phyloP scores from a whole-genome alignment of 2,797 vertebrate species.

The Schizopygopsis malacanthus region DNA sequence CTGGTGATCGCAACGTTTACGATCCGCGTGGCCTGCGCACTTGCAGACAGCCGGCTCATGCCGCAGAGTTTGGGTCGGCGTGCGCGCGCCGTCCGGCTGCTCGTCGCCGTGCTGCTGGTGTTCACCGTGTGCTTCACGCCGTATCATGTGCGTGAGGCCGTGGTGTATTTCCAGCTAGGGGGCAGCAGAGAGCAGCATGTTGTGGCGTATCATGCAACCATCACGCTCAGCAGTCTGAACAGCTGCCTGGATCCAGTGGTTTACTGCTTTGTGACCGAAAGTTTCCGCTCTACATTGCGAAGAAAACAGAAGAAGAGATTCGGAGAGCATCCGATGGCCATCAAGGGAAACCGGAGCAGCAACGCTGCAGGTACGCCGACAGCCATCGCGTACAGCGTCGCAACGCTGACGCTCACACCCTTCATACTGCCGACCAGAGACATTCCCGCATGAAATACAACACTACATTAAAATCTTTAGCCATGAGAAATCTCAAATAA shows the following conservation, averaged over 20 bases:
- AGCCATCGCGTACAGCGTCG: slow-evolving; percentile 69
- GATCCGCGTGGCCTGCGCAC: slow-evolving; percentile 87
- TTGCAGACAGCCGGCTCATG: slow-evolving; percentile 82
- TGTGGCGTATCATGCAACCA: slow-evolving; percentile 88
- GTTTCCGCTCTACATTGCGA: slow-evolving; percentile 84
- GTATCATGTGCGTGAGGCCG: slow-evolving; percentile 88
- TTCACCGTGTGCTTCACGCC: slow-evolving; percentile 95
- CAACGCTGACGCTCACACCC: slow-evolving; percentile 66
- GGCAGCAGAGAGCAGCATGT: slow-evolving; percentile 65
- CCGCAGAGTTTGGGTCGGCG: slow-evolving; percentile 87
- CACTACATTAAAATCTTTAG: background rate
- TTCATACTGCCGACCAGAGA: slow-evolving; percentile 45
- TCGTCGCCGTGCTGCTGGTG: slow-evolving; percentile 89
- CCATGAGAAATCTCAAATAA: background rate
- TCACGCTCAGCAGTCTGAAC: slow-evolving; percentile 95
- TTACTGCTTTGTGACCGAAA: slow-evolving; percentile 96
- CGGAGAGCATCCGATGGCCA: background rate
- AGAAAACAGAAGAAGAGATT: slow-evolving; percentile 70
- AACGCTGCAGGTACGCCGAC: slow-evolving; percentile 65
- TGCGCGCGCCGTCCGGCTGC: slow-evolving; percentile 86
- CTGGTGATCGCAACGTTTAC: slow-evolving; percentile 89
- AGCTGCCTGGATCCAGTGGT: slow-evolving; percentile 97
- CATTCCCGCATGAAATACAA: slow-evolving; percentile 15
- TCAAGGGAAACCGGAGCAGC: slow-evolving; percentile 66
- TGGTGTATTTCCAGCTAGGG: slow-evolving; percentile 82